Evolutionary conservation across 92 coral and sea anemone species (phyloP), one percentile per base, ranked within the genome.

Genomic region (Heliopora coerulea): DNA sequence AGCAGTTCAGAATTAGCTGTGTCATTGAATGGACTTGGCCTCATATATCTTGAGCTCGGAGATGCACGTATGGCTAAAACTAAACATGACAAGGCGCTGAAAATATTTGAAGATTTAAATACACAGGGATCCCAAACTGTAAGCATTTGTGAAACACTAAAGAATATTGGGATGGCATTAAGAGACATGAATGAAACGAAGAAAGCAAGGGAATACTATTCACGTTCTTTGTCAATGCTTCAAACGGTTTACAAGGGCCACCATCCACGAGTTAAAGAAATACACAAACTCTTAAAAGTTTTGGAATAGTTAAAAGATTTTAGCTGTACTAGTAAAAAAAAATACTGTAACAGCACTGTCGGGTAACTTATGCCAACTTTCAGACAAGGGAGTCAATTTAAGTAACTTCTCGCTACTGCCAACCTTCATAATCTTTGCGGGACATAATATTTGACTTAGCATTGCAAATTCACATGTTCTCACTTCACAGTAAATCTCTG

Each of bases 11-110:
- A 70, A 44, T 15, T 77, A 42, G 96, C 79, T 10, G 88, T 80
- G 68, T 74, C 91, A n/a, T 31, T 89, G 63, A 89, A 86, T 50
- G 96, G 85, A 49, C 86, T 86, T 44, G 91, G 96, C 15, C 86
- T 80, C n/a, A 85, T 83, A 39, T 83, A 86, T 25, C 74, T 87
- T 12, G 84, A 78, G 49, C 83, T 84, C 30, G 91, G 91, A 2
- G 87, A 84, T 30, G 83, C 79, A 34, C 39, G 41, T 9, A 80
- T 77, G 33, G 96, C 96, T 54, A 64, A 62, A 40, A 59, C 0
- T 10, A 76, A 81, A 21, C 56, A 83, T 10, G 72, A 79, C 21
- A 79, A 81, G 28, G 96, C 96, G 0, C 59, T 89, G 29, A 26
- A 54, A 29, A 80, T 84, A 48, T 89, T 89, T 19, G 62, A 70